Evolutionary conservation across 37 sponge, comb jelly and placozoan genomes (phyloP), one percentile per base, ranked within the genome.

Genomic region (Mnemiopsis leidyi): DNA sequence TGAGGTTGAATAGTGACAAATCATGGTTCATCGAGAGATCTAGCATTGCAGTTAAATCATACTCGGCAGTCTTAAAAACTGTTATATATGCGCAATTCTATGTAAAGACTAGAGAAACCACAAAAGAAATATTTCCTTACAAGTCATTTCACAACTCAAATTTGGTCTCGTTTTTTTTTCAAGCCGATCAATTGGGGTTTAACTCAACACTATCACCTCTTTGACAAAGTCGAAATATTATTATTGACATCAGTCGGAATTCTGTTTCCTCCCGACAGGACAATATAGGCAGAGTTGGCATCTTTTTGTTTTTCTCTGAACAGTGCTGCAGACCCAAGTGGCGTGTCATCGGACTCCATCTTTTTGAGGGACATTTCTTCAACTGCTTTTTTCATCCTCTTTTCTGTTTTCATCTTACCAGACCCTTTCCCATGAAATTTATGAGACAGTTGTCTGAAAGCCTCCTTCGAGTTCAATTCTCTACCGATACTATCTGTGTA

Each of bases 381-480:
- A 68, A 92, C 28, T 34, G 93, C 23, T 76, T 96, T 99, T 94
- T 99, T 97, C 92, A 96, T 32, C 68, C 97, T 92, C 69, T 96
- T 97, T 93, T 99, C 99, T 26, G 93, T 94, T 69, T 99, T 99
- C 94, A 93, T 95, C 94, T 95, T 95, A 0, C 99, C 99, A 13
- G 97, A 95, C 21, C 94, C 96, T 77, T 96, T 96, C 29, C 99
- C 99, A 83, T 99, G 99, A 83, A 99, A 99, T 82, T 96, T 96
- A 94, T 97, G 97, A 21, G 99, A 99, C 95, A 99, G 94, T 76
- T 93, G 93, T 16, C 99, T 93, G 85, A 99, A 97, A 0, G 98
- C 98, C 95, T 98, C 99, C 67, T 98, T 98, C 24, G 93, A 79
- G 20, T 92, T 37, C 38, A 98, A 93, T 20, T 93, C 40, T 31